Evolutionary conservation across 2,797 vertebrate species (phyloP), one percentile per base, ranked within the genome.

Genomic region (Scleropages formosus): DNA sequence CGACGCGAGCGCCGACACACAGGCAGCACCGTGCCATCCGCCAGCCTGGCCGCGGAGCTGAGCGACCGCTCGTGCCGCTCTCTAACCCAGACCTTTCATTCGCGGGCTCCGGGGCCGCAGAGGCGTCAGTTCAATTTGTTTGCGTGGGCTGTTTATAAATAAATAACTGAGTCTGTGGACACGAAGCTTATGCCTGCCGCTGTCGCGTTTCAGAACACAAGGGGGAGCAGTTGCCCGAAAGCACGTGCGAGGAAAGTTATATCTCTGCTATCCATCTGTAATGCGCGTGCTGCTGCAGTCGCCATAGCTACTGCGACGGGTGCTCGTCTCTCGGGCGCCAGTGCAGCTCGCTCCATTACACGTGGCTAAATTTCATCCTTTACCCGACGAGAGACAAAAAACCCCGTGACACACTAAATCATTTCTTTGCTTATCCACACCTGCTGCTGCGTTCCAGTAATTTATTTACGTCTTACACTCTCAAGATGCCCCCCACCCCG

Each of bases 221-320:
- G 75, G 67, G 67, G 75, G 75, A 63, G 75, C 67, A 71, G 60
- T 44, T 62, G 59, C 47, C 75, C 71, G 75, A 64, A 51, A 71
- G 47, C 22, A 60, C 39, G 27, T 49, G 22, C 56, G n/a, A n/a
- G n/a, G 24, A 44, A 24, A 20, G 20, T 39, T 51, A 18, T 59
- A 61, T 76, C 44, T 10, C 18, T 10, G 60, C 68, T 15, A 44
- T 69, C 67, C 12, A 44, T 70, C 68, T 22, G 67, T 27, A 63
- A 76, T 71, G 60, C 22, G 58, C 47, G 67, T 64, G 82, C 84
- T 80, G 80, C 83, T 79, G 80, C 84, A 13, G 84, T 90, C 85
- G 81, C 89, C 89, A 91, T 91, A 88, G 83, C 82, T 89, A 92
- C 88, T 60, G 60, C 70, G 39, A 60, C 31, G 53, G 59, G 53